These are phyloP conservation scores for Zaprionus inermis DNA, from an alignment of 1,140 invertebrate genomes.

Conservation along the genomic window DNA sequence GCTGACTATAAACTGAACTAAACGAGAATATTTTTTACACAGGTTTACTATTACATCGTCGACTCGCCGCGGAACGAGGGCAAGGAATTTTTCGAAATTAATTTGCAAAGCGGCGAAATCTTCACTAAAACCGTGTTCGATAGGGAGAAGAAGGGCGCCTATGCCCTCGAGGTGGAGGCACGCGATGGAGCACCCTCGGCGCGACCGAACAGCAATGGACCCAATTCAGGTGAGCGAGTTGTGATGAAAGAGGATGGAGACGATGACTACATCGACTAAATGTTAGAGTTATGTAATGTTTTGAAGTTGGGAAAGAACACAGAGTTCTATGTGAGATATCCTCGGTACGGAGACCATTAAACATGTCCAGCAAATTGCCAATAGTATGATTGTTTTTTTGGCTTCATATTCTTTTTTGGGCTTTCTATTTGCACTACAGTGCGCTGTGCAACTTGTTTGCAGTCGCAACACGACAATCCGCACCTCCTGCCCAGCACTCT, in stretches of 20 bases:
- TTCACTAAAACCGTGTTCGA: slow-evolving; percentile 97
- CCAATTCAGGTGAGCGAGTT: slow-evolving; percentile 93
- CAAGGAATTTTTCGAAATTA: slow-evolving; percentile 97
- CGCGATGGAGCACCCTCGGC: slow-evolving; percentile 96
- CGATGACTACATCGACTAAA: slow-evolving; percentile 14
- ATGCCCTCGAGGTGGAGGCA: slow-evolving; percentile 96
- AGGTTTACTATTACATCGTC: slow-evolving; percentile 96
- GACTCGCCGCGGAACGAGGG: slow-evolving; percentile 95
- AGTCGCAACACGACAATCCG: slow-evolving; percentile 21
- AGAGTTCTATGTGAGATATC: not conserved
- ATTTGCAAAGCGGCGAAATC: slow-evolving; percentile 96
- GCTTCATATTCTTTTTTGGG: slow-evolving; percentile 1
- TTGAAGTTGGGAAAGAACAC: not conserved
- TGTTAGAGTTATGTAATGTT: slow-evolving; percentile 8
- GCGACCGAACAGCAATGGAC: slow-evolving; percentile 94
- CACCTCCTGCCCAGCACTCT: slow-evolving; percentile 15
- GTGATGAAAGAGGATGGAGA: not conserved
- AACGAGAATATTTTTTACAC: slow-evolving; percentile 35
- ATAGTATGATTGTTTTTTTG: not conserved
- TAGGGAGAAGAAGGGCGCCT: slow-evolving; percentile 97
- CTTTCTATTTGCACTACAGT: slow-evolving; percentile 25
- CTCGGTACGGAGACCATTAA: not conserved
- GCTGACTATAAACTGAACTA: slow-evolving; percentile 31
- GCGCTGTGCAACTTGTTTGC: slow-evolving; percentile 8
- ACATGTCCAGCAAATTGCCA: slow-evolving; percentile 10